A percentile compares a stretch with the other conserved stretches of the same genome.
phyloP scores from a whole-genome alignment of 2,888 invertebrate genomes.

The Apamea crenata region DNA sequence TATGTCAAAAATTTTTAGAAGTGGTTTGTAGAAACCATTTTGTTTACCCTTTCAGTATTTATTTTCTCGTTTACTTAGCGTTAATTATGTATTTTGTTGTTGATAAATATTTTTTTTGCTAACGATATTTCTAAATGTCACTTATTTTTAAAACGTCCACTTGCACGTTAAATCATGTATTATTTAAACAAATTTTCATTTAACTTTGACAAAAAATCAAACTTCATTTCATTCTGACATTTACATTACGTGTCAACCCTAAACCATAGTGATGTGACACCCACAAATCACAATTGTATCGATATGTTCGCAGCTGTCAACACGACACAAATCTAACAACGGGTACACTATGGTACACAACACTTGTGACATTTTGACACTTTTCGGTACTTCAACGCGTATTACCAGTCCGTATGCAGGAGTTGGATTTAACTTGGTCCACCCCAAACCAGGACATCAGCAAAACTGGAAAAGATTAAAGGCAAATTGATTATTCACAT shows the following conservation, averaged over 20 bases:
- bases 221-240: neutral
- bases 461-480: slow-evolving; percentile 83
- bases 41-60: neutral
- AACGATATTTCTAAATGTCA: neutral
- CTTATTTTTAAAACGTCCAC: neutral
- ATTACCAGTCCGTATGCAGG: slow-evolving; percentile 90
- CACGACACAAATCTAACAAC: slow-evolving; percentile 76
- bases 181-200: neutral
- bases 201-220: neutral
- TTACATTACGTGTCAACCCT: slow-evolving; percentile 3
- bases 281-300: slow-evolving; percentile 48
- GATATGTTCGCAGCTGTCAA: slow-evolving; percentile 68
- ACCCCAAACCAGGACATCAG: slow-evolving; percentile 90
- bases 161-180: neutral
- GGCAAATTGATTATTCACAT: slow-evolving; percentile 19
- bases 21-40: neutral
- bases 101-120: neutral
- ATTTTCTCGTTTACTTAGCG: neutral
- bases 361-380: slow-evolving; percentile 65
- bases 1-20: neutral
- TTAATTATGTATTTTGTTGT: neutral
- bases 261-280: slow-evolving; percentile 59
- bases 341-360: slow-evolving; percentile 70
- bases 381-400: slow-evolving; percentile 63
- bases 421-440: slow-evolving; percentile 88